A percentile compares a stretch with the other conserved stretches of the same genome.
Conservation (phyloP, 2,113 vertebrate genomes). For the Promerops cafer region DNA sequence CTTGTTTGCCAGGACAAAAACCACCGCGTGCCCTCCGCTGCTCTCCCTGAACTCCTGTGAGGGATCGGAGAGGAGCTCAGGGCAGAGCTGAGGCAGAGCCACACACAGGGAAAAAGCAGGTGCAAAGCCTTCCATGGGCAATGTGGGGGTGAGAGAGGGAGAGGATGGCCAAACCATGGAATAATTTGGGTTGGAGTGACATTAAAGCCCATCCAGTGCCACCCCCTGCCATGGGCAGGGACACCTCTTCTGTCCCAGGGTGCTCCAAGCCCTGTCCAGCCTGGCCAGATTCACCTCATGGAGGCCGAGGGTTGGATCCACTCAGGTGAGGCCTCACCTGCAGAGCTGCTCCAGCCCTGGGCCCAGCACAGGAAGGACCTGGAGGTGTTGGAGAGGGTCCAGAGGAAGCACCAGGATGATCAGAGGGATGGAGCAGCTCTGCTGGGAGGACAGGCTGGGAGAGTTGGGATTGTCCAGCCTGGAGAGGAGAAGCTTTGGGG, state of each 20-base stretch:
- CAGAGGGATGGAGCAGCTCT: not conserved
- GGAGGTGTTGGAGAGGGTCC: not conserved
- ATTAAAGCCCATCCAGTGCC: not conserved
- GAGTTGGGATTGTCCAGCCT: not conserved
- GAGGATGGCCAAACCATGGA: not conserved
- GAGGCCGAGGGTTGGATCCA: not conserved
- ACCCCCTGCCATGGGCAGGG: not conserved
- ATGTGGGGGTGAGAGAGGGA: accelerated
- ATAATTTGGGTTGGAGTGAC: not conserved
- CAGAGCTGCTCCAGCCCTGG: not conserved
- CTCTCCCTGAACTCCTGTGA: not conserved
- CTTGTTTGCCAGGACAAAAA: not conserved
- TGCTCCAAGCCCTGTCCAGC: not conserved
- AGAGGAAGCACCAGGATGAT: not conserved
- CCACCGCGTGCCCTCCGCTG: not conserved
- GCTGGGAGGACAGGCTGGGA: not conserved
- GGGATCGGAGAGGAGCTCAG: not conserved
- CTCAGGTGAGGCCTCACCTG: not conserved
- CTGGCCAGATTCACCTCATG: not conserved
- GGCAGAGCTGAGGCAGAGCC: not conserved
- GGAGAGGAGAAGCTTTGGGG: not conserved
- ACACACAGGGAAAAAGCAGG: not conserved
- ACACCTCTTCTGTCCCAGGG: accelerated
- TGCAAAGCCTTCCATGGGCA: not conserved
- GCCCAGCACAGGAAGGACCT: accelerated